Percentiles rank a stretch among this genome's conserved stretches.
Evolutionary conservation across 2,888 invertebrate species (phyloP).

Genomic region (Cistogaster globosa): DNA sequence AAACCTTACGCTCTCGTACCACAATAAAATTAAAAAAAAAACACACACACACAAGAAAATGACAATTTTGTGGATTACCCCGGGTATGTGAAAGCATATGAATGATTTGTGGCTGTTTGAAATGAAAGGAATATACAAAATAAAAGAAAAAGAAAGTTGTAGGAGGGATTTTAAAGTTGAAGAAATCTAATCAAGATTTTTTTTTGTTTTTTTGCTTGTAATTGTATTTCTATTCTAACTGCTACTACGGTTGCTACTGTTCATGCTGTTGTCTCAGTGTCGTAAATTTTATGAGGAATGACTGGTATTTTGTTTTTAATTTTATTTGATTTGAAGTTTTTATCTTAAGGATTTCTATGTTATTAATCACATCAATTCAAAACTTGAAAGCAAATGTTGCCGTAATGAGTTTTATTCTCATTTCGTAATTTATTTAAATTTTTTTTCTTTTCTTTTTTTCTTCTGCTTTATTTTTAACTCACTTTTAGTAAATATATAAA

Average conservation of each 20-base stretch:
- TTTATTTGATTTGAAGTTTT: conserved; percentile 58
- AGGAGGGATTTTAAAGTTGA: conserved; percentile 30
- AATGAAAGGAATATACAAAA: conserved; percentile 27
- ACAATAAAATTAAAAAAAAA: neutral
- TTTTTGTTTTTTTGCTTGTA: conserved; percentile 16
- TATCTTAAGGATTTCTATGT: conserved; percentile 57
- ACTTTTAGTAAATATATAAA: neutral
- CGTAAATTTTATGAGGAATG: conserved; percentile 52
- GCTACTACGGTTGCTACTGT: conserved; percentile 10
- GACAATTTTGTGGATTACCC: conserved; percentile 69
- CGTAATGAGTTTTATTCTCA: conserved; percentile 59
- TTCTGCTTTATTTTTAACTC: neutral
- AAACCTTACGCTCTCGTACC: conserved; percentile 18
- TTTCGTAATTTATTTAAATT: conserved; percentile 51
- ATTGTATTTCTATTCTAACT: neutral
- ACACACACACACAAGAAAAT: conserved; percentile 36
- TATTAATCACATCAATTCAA: conserved; percentile 66
- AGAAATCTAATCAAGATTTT: conserved; percentile 61
- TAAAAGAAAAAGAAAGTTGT: neutral
- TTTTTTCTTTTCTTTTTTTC: neutral
- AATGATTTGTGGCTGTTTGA: conserved; percentile 68
- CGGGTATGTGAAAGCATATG: conserved; percentile 67
- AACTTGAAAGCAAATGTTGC: conserved; percentile 58
- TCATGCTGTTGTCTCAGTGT: conserved; percentile 27
- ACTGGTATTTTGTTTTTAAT: conserved; percentile 56